Evolutionary conservation across 2,113 vertebrate species (phyloP).

Genomic region (Geococcyx californianus): DNA sequence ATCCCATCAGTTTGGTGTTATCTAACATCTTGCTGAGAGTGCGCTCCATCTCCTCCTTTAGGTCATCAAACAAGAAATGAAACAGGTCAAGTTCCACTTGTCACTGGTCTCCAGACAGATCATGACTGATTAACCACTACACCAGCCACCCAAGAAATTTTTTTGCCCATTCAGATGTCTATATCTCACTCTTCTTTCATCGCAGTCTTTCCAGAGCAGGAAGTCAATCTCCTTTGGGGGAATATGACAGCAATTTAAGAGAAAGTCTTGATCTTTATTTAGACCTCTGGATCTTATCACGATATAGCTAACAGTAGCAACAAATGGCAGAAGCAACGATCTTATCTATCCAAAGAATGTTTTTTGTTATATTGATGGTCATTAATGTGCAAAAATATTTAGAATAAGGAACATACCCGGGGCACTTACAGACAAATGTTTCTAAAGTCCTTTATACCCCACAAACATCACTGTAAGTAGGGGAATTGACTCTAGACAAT

Average conservation of each 20-base stretch:
- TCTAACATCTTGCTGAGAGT: not conserved
- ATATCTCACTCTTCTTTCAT: not conserved
- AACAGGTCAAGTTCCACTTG: not conserved
- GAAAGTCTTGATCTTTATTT: not conserved
- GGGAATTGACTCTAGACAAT: conserved; percentile 9
- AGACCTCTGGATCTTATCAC: not conserved
- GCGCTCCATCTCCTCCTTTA: not conserved
- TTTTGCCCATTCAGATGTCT: not conserved
- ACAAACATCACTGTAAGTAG: not conserved
- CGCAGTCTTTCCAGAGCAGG: not conserved
- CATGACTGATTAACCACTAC: not conserved
- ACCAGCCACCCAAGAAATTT: not conserved
- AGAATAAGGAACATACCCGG: not conserved
- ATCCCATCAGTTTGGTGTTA: not conserved
- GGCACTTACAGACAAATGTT: not conserved
- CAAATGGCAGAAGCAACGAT: not conserved
- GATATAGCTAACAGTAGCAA: not conserved
- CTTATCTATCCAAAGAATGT: not conserved
- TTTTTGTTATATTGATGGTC: not conserved
- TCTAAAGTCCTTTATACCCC: not conserved
- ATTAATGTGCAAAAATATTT: not conserved
- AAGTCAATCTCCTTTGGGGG: not conserved
- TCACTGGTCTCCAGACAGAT: not conserved
- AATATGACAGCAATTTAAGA: not conserved
- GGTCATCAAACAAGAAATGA: not conserved